Evolutionary conservation across 2,888 invertebrate genomes (phyloP).

Genomic region (Caradrina kadenii): DNA sequence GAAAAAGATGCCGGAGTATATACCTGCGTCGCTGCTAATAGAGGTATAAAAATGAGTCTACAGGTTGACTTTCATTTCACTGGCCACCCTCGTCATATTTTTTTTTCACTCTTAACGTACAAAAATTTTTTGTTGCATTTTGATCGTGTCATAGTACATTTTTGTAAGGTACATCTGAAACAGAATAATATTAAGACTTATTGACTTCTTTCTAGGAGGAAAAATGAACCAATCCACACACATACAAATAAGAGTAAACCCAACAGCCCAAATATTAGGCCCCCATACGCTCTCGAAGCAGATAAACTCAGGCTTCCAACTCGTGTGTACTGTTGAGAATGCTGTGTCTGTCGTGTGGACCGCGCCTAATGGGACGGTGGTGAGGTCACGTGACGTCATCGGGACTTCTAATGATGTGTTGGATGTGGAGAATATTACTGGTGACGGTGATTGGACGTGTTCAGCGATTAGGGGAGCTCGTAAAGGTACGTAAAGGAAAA

Average conservation of each 20-base stretch:
- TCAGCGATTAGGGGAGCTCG: constrained; percentile 68
- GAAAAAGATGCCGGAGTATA: constrained; percentile 77
- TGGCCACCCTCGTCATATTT: too few species aligned
- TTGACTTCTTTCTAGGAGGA: constrained; percentile 76
- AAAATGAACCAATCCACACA: constrained; percentile 70
- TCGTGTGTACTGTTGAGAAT: constrained; percentile 78
- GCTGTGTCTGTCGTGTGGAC: constrained; percentile 74
- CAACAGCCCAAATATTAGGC: constrained; percentile 80
- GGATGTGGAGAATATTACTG: constrained; percentile 72
- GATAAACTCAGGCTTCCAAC: constrained; percentile 68
- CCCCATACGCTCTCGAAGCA: constrained; percentile 72
- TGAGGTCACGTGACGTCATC: constrained; percentile 63
- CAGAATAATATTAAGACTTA: too few species aligned
- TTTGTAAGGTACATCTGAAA: too few species aligned
- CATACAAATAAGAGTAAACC: constrained; percentile 71
- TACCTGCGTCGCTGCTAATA: constrained; percentile 81
- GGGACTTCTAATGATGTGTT: constrained; percentile 69
- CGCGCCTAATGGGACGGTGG: constrained; percentile 65
- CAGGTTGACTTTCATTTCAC: too few species aligned
- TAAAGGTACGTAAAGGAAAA: constrained; percentile 68
- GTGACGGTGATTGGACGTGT: constrained; percentile 79
- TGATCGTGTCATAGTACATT: too few species aligned
- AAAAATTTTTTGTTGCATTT: too few species aligned
- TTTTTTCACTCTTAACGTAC: too few species aligned
- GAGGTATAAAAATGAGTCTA: constrained; percentile 72